These are phyloP conservation scores for Seriola rivoliana DNA, from an alignment of 2,113 vertebrate species.

Conservation along the genomic window DNA sequence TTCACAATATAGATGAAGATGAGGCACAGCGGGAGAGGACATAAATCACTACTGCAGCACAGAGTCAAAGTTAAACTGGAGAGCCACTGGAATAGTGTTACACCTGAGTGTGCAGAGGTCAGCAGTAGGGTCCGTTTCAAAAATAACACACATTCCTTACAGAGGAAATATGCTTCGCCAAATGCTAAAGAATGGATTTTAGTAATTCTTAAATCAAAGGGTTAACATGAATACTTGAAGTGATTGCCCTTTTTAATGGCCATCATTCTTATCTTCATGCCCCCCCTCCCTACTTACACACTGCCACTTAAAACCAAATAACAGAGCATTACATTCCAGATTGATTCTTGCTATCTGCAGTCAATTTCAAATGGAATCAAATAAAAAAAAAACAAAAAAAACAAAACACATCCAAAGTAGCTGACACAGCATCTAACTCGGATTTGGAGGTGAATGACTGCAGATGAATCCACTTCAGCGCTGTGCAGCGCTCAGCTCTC, in stretches of 20 bases:
- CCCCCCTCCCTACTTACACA: background rate
- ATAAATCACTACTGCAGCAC: slow-evolving; percentile 50
- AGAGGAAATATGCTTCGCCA: background rate
- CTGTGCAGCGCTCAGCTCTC: slow-evolving; percentile 49
- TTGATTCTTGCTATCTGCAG: slow-evolving; percentile 59
- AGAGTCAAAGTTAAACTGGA: slow-evolving; percentile 5
- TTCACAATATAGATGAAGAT: slow-evolving; percentile 52
- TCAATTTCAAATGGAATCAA: slow-evolving; percentile 62
- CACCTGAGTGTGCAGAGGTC: slow-evolving; percentile 36
- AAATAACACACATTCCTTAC: slow-evolving; percentile 8
- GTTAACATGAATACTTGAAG: background rate
- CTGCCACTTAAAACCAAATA: slow-evolving; percentile 27
- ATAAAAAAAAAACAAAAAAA: slow-evolving; percentile 1
- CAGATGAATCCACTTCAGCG: slow-evolving; percentile 60
- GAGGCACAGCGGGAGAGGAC: background rate
- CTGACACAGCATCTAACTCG: slow-evolving; percentile 63
- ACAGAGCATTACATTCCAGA: slow-evolving; percentile 35
- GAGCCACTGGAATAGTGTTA: slow-evolving; percentile 18
- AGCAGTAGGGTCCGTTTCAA: background rate
- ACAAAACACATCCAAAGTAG: slow-evolving; percentile 22
- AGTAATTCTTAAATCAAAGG: background rate
- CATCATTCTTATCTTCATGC: slow-evolving; percentile 15
- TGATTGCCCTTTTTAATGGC: background rate
- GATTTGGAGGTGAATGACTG: slow-evolving; percentile 56
- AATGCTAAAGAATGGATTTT: background rate